A percentile compares a stretch with the other conserved stretches of the same genome.
These are phyloP conservation scores for Patella vulgata DNA, from an alignment of 1,140 invertebrate species.

Conservation along the genomic window DNA sequence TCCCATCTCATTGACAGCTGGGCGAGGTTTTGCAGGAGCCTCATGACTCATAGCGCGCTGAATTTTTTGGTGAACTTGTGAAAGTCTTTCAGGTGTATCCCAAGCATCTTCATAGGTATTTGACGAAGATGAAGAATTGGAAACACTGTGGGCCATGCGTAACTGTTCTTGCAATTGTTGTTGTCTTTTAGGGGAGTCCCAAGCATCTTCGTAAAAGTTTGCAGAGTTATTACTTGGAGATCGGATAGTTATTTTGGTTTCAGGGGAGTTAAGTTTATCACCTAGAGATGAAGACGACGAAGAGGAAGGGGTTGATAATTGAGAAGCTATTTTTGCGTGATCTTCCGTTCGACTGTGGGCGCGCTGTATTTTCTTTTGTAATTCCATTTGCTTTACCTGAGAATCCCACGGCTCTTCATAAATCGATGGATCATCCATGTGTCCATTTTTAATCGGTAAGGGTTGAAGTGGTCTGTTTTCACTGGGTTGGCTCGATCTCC, in stretches of 20 bases:
- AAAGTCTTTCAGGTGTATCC: conserved; percentile 8
- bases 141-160: conserved; percentile 22
- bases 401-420: conserved; percentile 44
- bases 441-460: background rate
- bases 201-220: conserved; percentile 47
- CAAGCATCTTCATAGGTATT: conserved; percentile 10
- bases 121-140: conserved; percentile 7
- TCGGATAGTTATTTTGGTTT: background rate
- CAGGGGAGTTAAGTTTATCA: background rate
- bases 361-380: conserved; percentile 29
- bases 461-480: background rate
- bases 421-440: conserved; percentile 14
- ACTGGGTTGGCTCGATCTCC: background rate
- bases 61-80: conserved; percentile 6
- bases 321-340: conserved; percentile 15
- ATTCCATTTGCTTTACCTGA: conserved; percentile 12
- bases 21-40: background rate
- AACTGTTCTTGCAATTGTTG: conserved; percentile 42
- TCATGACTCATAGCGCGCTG: conserved; percentile 12
- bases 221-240: conserved; percentile 6
- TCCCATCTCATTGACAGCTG: background rate
- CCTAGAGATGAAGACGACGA: conserved; percentile 2
- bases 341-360: conserved; percentile 14
- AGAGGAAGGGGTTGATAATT: conserved; percentile 9
- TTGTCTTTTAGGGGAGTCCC: conserved; percentile 44